These are phyloP conservation scores for Egretta garzetta DNA, from an alignment of 2,113 vertebrate species.

Conservation along the genomic window DNA sequence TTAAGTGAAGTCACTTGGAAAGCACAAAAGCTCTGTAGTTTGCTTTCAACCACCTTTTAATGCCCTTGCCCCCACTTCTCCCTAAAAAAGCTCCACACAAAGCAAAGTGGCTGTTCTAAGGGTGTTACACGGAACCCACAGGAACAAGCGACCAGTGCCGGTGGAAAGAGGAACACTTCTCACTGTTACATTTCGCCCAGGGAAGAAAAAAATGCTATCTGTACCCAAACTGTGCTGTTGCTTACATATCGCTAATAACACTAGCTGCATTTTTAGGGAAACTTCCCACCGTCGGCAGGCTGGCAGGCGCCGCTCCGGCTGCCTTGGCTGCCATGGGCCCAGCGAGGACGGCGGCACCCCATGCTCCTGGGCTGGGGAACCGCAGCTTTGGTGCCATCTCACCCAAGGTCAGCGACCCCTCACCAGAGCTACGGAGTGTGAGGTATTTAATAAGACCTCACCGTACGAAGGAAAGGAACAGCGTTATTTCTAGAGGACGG, in stretches of 20 bases:
- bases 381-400: accelerated
- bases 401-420: accelerated
- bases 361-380: background rate
- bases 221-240: accelerated
- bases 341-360: accelerated
- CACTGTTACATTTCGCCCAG: background rate
- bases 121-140: accelerated
- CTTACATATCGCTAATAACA: accelerated
- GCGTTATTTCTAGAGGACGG: accelerated
- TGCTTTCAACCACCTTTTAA: background rate
- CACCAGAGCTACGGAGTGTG: accelerated
- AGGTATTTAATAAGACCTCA: accelerated
- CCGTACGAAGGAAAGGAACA: accelerated
- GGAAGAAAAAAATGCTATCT: accelerated
- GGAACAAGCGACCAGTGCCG: accelerated
- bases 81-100: background rate
- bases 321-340: background rate
- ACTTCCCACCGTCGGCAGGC: accelerated
- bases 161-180: background rate
- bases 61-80: accelerated
- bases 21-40: background rate
- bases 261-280: background rate
- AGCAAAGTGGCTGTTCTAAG: accelerated
- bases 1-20: accelerated
- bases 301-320: accelerated